Percentiles rank a stretch among this genome's conserved stretches.
Conservation (phyloP, 2,113 vertebrate genomes). For the Sylvia atricapilla region DNA sequence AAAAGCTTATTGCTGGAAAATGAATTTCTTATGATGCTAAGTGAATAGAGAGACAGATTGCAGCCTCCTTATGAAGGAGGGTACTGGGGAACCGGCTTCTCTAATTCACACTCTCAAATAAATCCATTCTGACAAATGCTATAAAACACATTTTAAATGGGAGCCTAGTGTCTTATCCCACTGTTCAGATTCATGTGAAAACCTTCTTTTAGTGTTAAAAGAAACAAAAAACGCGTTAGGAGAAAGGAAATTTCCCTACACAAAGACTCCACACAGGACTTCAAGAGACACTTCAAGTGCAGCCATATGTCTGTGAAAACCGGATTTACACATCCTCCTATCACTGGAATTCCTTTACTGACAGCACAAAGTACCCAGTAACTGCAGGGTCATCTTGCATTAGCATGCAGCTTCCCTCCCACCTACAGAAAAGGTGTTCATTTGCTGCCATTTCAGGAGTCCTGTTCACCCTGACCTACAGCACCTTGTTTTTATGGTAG, state of each 20-base stretch:
- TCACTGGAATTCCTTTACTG: background rate
- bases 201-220: background rate
- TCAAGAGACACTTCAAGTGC: background rate
- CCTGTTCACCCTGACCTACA: background rate
- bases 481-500: background rate
- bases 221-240: background rate
- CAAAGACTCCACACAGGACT: background rate
- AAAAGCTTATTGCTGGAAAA: background rate
- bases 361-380: background rate
- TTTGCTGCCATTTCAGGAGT: conserved; percentile 49
- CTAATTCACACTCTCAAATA: background rate
- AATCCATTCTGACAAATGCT: background rate
- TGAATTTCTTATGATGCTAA: background rate
- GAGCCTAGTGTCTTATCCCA: background rate
- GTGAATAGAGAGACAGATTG: background rate
- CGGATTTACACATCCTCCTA: background rate
- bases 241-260: background rate
- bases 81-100: background rate
- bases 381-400: background rate
- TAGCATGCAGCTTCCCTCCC: background rate
- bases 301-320: background rate
- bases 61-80: background rate
- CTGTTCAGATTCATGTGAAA: background rate
- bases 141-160: background rate
- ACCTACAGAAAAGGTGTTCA: background rate